These are phyloP conservation scores for Stigmatopora nigra DNA, from an alignment of 2,113 vertebrate species.

Conservation along the genomic window DNA sequence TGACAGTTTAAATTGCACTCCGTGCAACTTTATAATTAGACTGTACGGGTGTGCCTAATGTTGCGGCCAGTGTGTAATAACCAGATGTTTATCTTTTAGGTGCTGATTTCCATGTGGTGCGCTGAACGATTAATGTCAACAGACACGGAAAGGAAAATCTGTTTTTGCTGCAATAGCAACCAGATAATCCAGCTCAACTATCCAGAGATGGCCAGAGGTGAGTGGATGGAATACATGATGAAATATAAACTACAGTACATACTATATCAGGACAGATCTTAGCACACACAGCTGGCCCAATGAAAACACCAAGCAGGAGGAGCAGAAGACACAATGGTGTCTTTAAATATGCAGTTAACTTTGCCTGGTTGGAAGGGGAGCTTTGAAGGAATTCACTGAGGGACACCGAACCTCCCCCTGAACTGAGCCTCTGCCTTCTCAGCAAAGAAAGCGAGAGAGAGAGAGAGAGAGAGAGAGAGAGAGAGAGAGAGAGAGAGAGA, in stretches of 20 bases:
- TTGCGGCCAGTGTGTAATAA: neutral
- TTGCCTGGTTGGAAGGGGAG: conserved; percentile 60
- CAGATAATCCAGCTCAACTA: conserved; percentile 34
- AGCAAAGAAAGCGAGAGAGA: conserved; percentile 41
- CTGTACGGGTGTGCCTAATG: neutral
- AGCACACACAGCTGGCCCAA: conserved; percentile 16
- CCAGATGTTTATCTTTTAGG: conserved; percentile 10
- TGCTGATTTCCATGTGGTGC: conserved; percentile 14
- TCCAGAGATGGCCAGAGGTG: conserved; percentile 10
- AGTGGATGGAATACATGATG: conserved; percentile 8
- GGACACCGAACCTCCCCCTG: conserved; percentile 65
- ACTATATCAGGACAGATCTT: neutral
- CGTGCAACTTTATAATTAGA: neutral
- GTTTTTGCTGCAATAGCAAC: conserved; percentile 22
- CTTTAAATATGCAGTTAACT: conserved; percentile 66
- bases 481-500: conserved; percentile 15
- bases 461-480: conserved; percentile 11
- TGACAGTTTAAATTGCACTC: neutral
- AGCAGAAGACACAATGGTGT: conserved; percentile 57
- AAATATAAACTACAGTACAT: conserved; percentile 11
- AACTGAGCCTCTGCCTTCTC: conserved; percentile 61
- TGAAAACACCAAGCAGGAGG: conserved; percentile 35
- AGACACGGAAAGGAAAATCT: conserved; percentile 16
- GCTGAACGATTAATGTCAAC: conserved; percentile 10
- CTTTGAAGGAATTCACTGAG: conserved; percentile 68